These are phyloP conservation scores for Cyclophora punctaria DNA, from an alignment of 2,888 invertebrate species.

Conservation along the genomic window DNA sequence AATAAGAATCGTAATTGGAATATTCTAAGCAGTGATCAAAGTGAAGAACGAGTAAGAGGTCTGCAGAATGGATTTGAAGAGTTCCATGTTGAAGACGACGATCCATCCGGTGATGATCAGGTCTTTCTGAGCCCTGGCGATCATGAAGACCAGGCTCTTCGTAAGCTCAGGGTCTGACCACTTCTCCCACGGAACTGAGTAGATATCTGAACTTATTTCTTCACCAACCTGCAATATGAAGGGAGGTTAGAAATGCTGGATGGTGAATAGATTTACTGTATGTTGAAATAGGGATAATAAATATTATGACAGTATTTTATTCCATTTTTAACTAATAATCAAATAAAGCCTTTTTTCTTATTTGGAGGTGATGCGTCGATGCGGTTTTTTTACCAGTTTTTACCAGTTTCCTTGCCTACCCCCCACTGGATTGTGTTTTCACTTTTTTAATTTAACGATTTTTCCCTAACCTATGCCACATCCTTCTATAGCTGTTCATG, in stretches of 20 bases:
- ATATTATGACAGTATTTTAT: too few species aligned
- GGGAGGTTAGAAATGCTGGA: not conserved
- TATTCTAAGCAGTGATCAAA: constrained; percentile 32
- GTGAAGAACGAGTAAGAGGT: constrained; percentile 56
- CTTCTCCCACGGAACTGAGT: constrained; percentile 37
- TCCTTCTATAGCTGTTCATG: too few species aligned
- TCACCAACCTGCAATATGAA: constrained; percentile 36
- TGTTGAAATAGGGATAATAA: not conserved
- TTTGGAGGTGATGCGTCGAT: too few species aligned
- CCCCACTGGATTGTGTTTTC: too few species aligned
- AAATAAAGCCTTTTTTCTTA: too few species aligned
- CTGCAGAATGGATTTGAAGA: constrained; percentile 52
- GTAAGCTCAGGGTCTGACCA: constrained; percentile 35
- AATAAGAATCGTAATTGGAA: too few species aligned
- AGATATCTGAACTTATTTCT: constrained; percentile 38
- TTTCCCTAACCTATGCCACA: too few species aligned
- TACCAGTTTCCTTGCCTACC: too few species aligned
- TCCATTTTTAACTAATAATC: too few species aligned
- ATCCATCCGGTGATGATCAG: constrained; percentile 43
- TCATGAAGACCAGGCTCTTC: constrained; percentile 41
- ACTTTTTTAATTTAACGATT: too few species aligned
- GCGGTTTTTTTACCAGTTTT: too few species aligned
- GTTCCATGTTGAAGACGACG: constrained; percentile 47
- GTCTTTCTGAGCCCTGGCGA: constrained; percentile 39
- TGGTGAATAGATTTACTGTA: not conserved